Percentiles rank a stretch among this genome's conserved stretches.
Evolutionary conservation across 2,797 vertebrate genomes (phyloP).

Genomic region (Semotilus atromaculatus): DNA sequence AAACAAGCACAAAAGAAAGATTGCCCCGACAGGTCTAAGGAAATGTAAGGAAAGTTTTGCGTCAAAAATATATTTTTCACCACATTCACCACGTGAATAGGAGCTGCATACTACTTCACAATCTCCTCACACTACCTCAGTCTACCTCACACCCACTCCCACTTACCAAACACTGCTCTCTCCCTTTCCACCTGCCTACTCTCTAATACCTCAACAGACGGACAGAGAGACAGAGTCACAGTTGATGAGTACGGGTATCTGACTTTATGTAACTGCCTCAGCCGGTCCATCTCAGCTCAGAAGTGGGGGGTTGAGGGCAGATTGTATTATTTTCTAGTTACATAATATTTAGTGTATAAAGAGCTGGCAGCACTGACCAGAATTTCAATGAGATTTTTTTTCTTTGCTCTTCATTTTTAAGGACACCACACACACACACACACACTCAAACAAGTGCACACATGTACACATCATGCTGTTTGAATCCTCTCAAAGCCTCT

Average conservation of each 20-base stretch:
- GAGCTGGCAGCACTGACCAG: slow-evolving; percentile 41
- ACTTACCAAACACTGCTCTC: neutral
- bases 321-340: slow-evolving; percentile 53
- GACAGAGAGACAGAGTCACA: slow-evolving; percentile 13
- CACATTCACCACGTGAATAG: too few species aligned
- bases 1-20: too few species aligned
- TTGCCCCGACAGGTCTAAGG: too few species aligned
- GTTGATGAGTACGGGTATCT: slow-evolving; percentile 31
- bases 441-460: neutral
- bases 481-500: slow-evolving; percentile 32
- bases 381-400: slow-evolving; percentile 43
- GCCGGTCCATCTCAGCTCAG: neutral
- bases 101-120: neutral
- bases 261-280: slow-evolving; percentile 36
- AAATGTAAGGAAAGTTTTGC: too few species aligned
- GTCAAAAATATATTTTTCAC: too few species aligned
- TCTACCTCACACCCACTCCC: neutral
- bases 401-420: slow-evolving; percentile 38
- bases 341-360: slow-evolving; percentile 57
- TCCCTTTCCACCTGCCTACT: slow-evolving; percentile 20
- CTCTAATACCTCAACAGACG: slow-evolving; percentile 21
- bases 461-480: slow-evolving; percentile 1
- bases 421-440: slow-evolving; percentile 15
- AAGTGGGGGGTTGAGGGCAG: slow-evolving; percentile 16
- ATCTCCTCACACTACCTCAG: neutral